phyloP scores from a whole-genome alignment of 2,888 invertebrate genomes.

The Ichneumoninae sp. region DNA sequence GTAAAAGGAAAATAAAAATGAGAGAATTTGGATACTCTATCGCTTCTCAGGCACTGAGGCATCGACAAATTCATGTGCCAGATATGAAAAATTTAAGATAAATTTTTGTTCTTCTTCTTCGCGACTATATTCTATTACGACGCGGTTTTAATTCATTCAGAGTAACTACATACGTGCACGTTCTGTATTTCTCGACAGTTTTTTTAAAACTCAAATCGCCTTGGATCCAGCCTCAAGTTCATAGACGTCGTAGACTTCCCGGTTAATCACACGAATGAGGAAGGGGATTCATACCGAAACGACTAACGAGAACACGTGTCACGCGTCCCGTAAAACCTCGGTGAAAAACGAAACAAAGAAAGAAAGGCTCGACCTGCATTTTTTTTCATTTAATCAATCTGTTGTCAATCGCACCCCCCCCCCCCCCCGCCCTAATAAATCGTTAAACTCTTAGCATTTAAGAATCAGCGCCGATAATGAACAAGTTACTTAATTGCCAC shows the following conservation, averaged over 20 bases:
- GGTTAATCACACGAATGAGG: constrained; percentile 78
- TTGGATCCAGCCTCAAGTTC: constrained; percentile 81
- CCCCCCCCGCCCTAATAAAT: constrained; percentile 30
- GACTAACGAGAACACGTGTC: constrained; percentile 57
- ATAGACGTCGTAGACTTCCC: constrained; percentile 75
- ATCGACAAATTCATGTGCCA: background rate
- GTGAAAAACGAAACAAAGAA: constrained; percentile 25
- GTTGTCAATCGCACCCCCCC: constrained; percentile 74
- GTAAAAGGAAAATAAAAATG: background rate
- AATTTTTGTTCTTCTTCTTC: constrained; percentile 24
- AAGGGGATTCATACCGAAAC: constrained; percentile 73
- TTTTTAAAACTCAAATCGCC: constrained; percentile 81
- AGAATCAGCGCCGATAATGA: constrained; percentile 72
- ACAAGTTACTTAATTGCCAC: constrained; percentile 76
- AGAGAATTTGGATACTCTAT: constrained; percentile 47
- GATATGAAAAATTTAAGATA: background rate
- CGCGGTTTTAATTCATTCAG: constrained; percentile 58
- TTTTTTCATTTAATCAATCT: constrained; percentile 46
- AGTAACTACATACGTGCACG: constrained; percentile 80
- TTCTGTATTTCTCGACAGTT: constrained; percentile 83
- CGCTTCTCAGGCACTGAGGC: constrained; percentile 23
- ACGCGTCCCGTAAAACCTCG: constrained; percentile 32
- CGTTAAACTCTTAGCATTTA: constrained; percentile 75
- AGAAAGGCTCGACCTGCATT: constrained; percentile 35
- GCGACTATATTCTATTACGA: constrained; percentile 5